Evolutionary conservation across 2,888 invertebrate genomes (phyloP), one percentile per base, ranked within the genome.

Genomic region (Acanthosoma haemorrhoidale): DNA sequence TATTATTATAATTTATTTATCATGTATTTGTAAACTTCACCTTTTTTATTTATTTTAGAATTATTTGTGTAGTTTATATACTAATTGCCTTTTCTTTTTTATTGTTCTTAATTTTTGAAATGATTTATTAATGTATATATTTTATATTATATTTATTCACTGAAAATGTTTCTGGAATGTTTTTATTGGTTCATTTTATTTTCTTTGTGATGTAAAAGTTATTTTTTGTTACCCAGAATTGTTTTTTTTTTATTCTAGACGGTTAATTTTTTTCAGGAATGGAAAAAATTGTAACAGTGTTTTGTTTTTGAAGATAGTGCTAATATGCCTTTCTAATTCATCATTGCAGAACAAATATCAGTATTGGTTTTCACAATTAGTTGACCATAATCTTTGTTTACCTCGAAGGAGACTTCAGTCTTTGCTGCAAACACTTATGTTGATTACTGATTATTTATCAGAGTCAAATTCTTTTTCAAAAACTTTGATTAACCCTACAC

Each of bases 321-420:
- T 92, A 63, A 85, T 86, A 59, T 79, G 89, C 6, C 80, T 92
- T 69, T 87, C 89, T 75, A 84, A 84, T 74, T 87, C 87, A 51
- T 83, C 85, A 18, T 81, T 88, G 11, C 80, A 83, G 60, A 88
- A 90, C 72, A 85, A 85, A 76, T 84, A 85, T 75, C 82, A 84
- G 71, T 90, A 87, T 63, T 81, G 91, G 60, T 90, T 89, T 77
- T 84, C 85, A 75, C 86, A 88, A 75, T 83, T 88, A 76, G 85
- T 88, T 1, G 90, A 91, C 78, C 88, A 90, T 76, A 90, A 90
- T 77, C 87, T 88, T 38, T 90, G 88, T 75, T 84, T 90, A 58
- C 87, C 88, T 0, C 84, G 86, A 63, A 82, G 84, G 64, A 81
- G 86, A 34, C 80, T 92, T 63, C 83, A 85, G 3, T 82, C 83